phyloP scores from a whole-genome alignment of 2,113 vertebrate species.

The Catagonus wagneri region DNA sequence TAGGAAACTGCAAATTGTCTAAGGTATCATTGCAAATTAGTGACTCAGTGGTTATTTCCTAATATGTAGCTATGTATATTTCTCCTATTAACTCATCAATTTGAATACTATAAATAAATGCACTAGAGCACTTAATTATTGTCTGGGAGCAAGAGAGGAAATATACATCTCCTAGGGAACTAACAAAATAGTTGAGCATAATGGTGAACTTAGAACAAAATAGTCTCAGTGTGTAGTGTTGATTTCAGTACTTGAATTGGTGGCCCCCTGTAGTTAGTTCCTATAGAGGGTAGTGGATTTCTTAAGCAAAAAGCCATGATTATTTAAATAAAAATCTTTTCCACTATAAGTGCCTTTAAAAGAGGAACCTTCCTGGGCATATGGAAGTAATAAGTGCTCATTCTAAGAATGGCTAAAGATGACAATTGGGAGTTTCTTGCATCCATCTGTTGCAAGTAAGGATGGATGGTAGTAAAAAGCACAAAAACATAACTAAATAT shows the following conservation, averaged over 20 bases:
- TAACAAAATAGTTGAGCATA: background rate
- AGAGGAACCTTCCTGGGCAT: background rate
- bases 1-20: background rate
- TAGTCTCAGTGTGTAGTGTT: background rate
- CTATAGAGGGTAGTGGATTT: background rate
- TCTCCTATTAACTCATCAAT: background rate
- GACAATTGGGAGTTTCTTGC: background rate
- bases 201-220: background rate
- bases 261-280: background rate
- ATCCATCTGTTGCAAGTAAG: conserved; percentile 10
- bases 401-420: background rate
- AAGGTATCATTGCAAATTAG: background rate
- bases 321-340: background rate
- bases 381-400: background rate
- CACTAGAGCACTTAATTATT: background rate
- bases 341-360: background rate
- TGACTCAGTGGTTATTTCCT: conserved; percentile 12
- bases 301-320: background rate
- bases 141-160: background rate
- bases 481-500: conserved; percentile 15
- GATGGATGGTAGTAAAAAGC: background rate
- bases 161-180: background rate
- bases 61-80: background rate
- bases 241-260: conserved; percentile 16
- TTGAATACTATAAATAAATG: background rate